Conservation (phyloP, 2,113 vertebrate genomes). For the Myotis davidii region DNA sequence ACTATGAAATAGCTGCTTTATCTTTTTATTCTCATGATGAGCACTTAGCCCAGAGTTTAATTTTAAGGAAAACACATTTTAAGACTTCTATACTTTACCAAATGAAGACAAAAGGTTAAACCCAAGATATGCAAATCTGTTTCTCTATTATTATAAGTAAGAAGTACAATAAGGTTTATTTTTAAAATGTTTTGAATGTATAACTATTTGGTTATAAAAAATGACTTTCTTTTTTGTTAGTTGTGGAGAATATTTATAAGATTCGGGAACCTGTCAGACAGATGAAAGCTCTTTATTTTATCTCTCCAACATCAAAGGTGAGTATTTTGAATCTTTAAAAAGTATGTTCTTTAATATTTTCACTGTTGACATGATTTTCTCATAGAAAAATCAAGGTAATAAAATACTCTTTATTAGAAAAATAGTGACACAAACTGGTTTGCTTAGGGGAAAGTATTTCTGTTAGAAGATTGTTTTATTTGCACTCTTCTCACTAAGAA, state of each 20-base stretch:
- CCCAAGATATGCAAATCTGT: neutral
- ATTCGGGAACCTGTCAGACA: constrained; percentile 94
- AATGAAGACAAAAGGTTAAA: constrained; percentile 32
- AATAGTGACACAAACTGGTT: neutral
- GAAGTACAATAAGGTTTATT: constrained; percentile 40
- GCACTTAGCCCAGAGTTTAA: neutral
- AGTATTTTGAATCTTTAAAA: constrained; percentile 74
- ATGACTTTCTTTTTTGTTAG: constrained; percentile 82
- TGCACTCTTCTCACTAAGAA: neutral
- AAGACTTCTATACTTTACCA: neutral
- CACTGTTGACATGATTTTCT: neutral
- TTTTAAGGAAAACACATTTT: constrained; percentile 26
- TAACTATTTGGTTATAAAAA: constrained; percentile 45
- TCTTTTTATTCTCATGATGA: neutral
- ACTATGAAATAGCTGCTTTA: neutral
- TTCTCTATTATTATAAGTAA: constrained; percentile 24
- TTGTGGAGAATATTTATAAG: constrained; percentile 96
- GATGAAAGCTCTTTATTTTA: constrained; percentile 98
- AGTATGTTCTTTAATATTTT: neutral
- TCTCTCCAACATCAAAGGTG: constrained; percentile 93
- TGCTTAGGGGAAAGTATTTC: constrained; percentile 17
- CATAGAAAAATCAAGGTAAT: constrained; percentile 36
- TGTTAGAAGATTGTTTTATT: constrained; percentile 49
- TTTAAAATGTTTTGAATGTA: constrained; percentile 45
- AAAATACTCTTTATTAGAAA: constrained; percentile 18